A percentile compares a stretch with the other conserved stretches of the same genome.
Conservation (phyloP, 2,113 vertebrate genomes). For the Bufo gargarizans region DNA sequence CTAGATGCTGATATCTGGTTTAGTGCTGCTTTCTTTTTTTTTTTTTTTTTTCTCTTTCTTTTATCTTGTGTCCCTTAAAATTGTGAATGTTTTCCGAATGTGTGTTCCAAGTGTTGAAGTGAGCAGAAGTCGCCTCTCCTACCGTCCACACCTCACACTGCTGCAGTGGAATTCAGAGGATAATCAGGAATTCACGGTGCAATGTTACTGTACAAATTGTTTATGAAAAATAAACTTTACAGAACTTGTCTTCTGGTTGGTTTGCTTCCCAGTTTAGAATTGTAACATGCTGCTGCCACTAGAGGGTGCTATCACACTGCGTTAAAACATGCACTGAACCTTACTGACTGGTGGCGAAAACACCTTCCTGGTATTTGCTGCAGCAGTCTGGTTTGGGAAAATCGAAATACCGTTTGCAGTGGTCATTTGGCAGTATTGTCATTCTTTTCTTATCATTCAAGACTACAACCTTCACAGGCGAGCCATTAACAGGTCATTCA, state of each 20-base stretch:
- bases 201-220: conserved; percentile 50
- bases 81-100: conserved; percentile 49
- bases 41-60: no score
- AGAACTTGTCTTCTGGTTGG: neutral
- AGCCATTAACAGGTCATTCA: no score
- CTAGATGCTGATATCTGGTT: neutral
- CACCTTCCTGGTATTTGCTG: neutral
- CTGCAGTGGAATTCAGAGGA: conserved; percentile 28
- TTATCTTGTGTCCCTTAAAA: conserved; percentile 37
- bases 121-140: neutral
- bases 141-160: conserved; percentile 20
- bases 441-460: no score
- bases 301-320: neutral
- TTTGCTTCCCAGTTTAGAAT: neutral
- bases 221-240: conserved; percentile 50
- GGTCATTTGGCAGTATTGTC: no score
- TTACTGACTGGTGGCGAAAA: neutral
- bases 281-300: neutral
- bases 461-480: no score
- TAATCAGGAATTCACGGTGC: conserved; percentile 36
- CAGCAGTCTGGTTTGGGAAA: neutral
- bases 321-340: neutral
- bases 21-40: conserved; percentile 34
- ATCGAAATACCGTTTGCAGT: neutral
- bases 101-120: conserved; percentile 6